Base-by-base conservation (phyloP, 1,140 invertebrate species). In the Harpegnathos saltator region DNA sequence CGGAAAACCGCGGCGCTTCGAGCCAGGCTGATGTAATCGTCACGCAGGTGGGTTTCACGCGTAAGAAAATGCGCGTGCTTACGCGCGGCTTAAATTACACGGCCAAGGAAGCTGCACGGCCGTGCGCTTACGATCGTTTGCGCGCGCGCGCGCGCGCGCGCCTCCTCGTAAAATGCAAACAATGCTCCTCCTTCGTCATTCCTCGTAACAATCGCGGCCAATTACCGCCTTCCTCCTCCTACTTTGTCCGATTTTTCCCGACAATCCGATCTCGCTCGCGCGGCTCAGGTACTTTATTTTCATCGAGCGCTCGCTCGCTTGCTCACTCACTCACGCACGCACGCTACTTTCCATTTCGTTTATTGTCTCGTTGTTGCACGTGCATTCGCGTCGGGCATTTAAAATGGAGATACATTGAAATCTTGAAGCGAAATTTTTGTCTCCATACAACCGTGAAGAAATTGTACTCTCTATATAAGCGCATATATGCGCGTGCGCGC, bases 111-210 rank as follows among this genome's bases (percentile, higher is more conserved):
- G 61, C 48, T 44, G 44, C n/a, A n/a, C 38, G n/a, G 19, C 52
- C 58, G 52, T 24, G 58, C 44, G 65, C 24, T 44, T 73, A 17
- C n/a, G 29, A 14, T 14, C 54, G 54, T 29, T 44, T 9, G 38
- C 17, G 22, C 63, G 19, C 59, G 22, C 63, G 19, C 59, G 11
- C 15, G 22, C 63, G 19, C 59, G 22, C 63, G 19, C 59, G 11
- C 15, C 38, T 52, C 33, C 26, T 84, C 38, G 54, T 68, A 86
- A 74, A 86, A 56, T 50, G 33, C 52, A 71, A 84, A 87, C 86
- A 86, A 87, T 87, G 50, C 56, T 80, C 50, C 71, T 86, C 72
- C 58, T 69, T 62, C 68, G 50, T 74, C 62, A 69, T 73, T 86
- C 61, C 29, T 68, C 48, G 38, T 72, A 80, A 78, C 58, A 68